Evolutionary conservation across 1,140 invertebrate species (phyloP), one percentile per base, ranked within the genome.

Genomic region (Archivesica marissinica): DNA sequence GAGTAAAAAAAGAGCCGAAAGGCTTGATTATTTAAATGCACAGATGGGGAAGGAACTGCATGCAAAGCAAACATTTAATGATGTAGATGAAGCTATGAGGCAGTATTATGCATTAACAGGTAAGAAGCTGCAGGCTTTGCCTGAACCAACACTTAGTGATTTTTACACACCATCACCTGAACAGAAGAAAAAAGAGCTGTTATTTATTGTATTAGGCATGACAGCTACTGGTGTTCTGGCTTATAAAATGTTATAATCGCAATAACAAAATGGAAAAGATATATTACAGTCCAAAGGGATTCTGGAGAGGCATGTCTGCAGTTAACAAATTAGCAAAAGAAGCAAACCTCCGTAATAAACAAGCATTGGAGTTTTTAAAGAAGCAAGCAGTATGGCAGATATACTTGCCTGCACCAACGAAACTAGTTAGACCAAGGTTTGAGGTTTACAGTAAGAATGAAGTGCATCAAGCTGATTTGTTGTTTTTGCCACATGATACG

Each of bases 321-420:
- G 35, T 86, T 4, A 72, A 82, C 39, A 89, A 87, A 23, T 30
- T 89, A 4, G 72, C 88, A 20, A 35, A 61, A 61, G 59, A 61
- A 30, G 59, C 59, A 7, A 61, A 61, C 15, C 25, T 61, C 17
- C 28, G 59, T 61, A 28, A 61, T 3, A 61, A 61, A 61, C 59
- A 61, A 6, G 59, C 59, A 61, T 28, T 61, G 20, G 59, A 72
- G 0, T 87, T 86, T 81, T 35, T 89, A 1, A 75, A 54, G 25
- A 87, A 66, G 47, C 77, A 89, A 44, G 87, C 87, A 28, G 52
- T 86, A 7, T 88, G 84, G 87, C 74, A 87, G 59, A 76, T 88
- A 0, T 88, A 85, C 35, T 54, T 86, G 20, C 84, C 86, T 28
- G 44, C 66, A 17, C 87, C 76, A 2, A n/a, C 64, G 2, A 41